Conservation (phyloP, 2,113 vertebrate species). For the Nothobranchius kuhntae region DNA sequence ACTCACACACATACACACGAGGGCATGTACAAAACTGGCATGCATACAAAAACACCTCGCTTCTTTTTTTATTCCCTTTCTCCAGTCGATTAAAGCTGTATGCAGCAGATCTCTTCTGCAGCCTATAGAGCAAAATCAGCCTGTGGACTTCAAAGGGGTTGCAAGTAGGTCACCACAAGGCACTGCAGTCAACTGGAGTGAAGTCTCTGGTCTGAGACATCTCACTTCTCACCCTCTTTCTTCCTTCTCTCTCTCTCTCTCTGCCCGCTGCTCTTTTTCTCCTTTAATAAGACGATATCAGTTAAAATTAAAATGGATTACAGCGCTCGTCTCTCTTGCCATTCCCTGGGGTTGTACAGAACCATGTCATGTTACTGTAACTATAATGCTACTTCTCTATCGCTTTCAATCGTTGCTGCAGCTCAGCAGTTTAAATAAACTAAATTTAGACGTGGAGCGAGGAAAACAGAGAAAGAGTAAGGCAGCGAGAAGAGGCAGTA, state of each 20-base stretch:
- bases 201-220: constrained; percentile 76
- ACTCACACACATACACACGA: background rate
- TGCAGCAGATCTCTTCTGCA: constrained; percentile 68
- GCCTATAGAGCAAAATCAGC: constrained; percentile 77
- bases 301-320: constrained; percentile 73
- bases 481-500: constrained; percentile 14
- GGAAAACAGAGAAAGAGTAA: constrained; percentile 17
- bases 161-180: constrained; percentile 82
- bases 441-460: constrained; percentile 60
- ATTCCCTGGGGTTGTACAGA: constrained; percentile 63
- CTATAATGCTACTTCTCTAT: constrained; percentile 69
- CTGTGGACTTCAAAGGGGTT: constrained; percentile 83
- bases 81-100: constrained; percentile 65
- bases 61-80: constrained; percentile 24
- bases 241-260: constrained; percentile 23
- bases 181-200: constrained; percentile 74
- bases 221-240: constrained; percentile 52
- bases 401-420: constrained; percentile 47
- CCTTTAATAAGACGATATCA: constrained; percentile 63
- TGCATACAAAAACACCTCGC: constrained; percentile 34
- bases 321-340: constrained; percentile 50
- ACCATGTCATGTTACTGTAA: constrained; percentile 71
- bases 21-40: constrained; percentile 6
- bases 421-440: constrained; percentile 67
- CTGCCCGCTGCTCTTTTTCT: constrained; percentile 22